Base-by-base conservation (phyloP, 2,888 invertebrate genomes). In the Patella ulyssiponensis region DNA sequence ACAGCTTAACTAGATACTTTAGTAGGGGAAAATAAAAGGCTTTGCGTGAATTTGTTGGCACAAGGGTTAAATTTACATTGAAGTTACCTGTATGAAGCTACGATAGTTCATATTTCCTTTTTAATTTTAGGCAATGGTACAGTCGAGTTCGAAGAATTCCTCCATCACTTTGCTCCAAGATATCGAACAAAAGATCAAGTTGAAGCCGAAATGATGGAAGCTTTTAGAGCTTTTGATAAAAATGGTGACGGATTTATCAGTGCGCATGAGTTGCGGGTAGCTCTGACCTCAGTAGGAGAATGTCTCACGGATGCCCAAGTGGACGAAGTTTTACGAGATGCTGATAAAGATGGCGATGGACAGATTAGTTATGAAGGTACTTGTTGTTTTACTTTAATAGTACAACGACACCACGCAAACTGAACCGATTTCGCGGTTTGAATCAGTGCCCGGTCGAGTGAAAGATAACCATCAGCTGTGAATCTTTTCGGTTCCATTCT, bases 161-260 rank as follows among this genome's bases (percentile, higher is more conserved):
- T 64, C 23, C 64, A 64, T 23, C 64, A 64, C 64, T 64, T 64
- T 14, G 64, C 64, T 15, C 64, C 64, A n/a, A 20, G 64, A 12
- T 64, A 64, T 64, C 64, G 64, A 9, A 64, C 64, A 20, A 64
- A 64, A 64, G 64, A 64, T 12, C 64, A 64, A 64, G 64, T 64
- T 14, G 64, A 64, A 64, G 64, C 64, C 7, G 64, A 64, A 64
- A 64, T 64, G 64, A 54, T 74, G 27, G 54, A 44, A 14, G 64
- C 64, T 14, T 64, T 64, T 23, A 20, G 64, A 64, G 64, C 64
- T 20, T 64, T 64, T 23, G 64, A 64, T 23, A 64, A 64, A 14
- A 64, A 64, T 23, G 64, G 64, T 3, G 64, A 64, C 23, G 64
- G 64, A 64, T 64, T 23, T 23, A 64, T 64, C 64, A 64, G 64